Evolutionary conservation across 1,140 invertebrate genomes (phyloP), one percentile per base, ranked within the genome.

Genomic region (Dreissena rostriformis): DNA sequence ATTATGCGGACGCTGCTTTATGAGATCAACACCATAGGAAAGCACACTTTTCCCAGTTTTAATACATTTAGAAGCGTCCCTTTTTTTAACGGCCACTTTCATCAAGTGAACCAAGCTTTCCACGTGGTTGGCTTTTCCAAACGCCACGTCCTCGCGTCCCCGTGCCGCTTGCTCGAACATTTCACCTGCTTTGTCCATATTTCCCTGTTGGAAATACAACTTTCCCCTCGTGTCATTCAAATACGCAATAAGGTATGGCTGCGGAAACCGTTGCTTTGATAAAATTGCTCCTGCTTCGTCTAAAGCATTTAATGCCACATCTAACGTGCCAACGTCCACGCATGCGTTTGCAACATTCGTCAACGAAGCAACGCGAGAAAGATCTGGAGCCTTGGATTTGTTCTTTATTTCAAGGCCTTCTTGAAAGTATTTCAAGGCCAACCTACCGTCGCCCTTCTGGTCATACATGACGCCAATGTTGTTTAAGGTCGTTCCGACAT

Each of bases 391-490:
- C 22, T 76, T 76, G 19, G 65, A 22, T 17, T 61, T 57, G 8
- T 26, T 19, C 22, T 83, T 83, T 15, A 83, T 29, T 49, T 76
- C 65, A 11, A 74, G 66, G 7, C 81, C 81, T 53, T 73, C 29
- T 49, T 67, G 22, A 66, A 75, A 76, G 26, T 75, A 76, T 24
- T 76, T 49, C 6, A 83, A 61, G 17, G 81, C 72, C 15, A 70
- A 67, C 26, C 76, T 49, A 57, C 26, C 11, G 51, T 83, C 81
- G 15, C 63, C 81, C 26, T 29, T 75, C 51, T 83, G 81, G 11
- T 75, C 63, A 49, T 76, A 83, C 55, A 83, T 70, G 15, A 83
- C 22, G 24, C 81, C 81, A n/a, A 83, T 75, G 39, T 83, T 75
- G 51, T 83, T 76, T 2, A 67, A 55, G 14, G 63, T 74, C n/a